Evolutionary conservation across 2,888 invertebrate genomes (phyloP), one percentile per base, ranked within the genome.

Genomic region (Tricholauxania praeusta): DNA sequence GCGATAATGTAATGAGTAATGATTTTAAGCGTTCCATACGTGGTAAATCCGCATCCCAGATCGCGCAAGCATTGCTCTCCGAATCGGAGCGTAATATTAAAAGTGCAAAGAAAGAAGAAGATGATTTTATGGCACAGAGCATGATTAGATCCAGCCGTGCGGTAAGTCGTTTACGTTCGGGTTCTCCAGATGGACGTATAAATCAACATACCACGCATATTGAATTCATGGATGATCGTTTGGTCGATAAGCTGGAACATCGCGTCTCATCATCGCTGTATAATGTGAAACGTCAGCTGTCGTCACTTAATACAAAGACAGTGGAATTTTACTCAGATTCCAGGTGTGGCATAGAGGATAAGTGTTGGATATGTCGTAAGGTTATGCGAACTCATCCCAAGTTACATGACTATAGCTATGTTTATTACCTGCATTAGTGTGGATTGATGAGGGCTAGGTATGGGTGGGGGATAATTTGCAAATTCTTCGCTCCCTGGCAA

Each of bases 31-130:
- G 86, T 76, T 83, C 84, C 65, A 87, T 93, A 63, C 90, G 92
- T 80, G 94, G 93, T 66, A 94, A 92, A 89, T 94, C 94, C 3
- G 94, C 94, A 8, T 91, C 90, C 82, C 91, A 91, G 62, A 95
- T 95, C 75, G 92, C 91, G 77, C 90, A 90, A 75, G 90, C 91
- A 15, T 87, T 93, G 57, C 85, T 93, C 59, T 89, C 90, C 53
- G 91, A 92, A 79, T 91, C 89, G 74, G 84, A 87, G 77, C 88
- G 85, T 76, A 88, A 89, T 79, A 87, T 87, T 19, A 83, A 84
- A 78, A 71, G 73, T 66, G 82, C 84, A 73, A 85, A 83, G 62
- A 72, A 79, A 71, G 82, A 86, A 72, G 86, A 86, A 72, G 85
- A 86, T 73, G 79, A 84, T 74, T 83, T 80, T 53, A 83, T 87